Percentiles rank a stretch among this genome's conserved stretches.
phyloP scores from a whole-genome alignment of 2,888 invertebrate species.

The Arrhopalites spinosus region DNA sequence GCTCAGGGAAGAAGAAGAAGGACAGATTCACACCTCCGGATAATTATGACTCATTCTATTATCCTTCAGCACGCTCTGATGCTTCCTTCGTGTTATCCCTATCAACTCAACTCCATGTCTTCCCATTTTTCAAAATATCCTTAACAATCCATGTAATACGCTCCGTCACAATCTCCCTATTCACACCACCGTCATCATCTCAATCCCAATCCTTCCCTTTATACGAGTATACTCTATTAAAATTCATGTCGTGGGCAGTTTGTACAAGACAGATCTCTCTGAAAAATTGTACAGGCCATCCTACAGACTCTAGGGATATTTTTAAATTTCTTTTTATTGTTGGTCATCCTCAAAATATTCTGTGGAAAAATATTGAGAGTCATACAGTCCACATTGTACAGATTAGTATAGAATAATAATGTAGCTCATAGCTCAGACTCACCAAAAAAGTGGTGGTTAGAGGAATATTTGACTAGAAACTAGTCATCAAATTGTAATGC shows the following conservation, averaged over 20 bases:
- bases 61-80: conserved; percentile 21
- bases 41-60: conserved; percentile 37
- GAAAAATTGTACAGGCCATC: too few species aligned
- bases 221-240: too few species aligned
- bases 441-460: conserved; percentile 3
- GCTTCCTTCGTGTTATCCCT: conserved; percentile 19
- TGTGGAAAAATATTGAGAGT: too few species aligned
- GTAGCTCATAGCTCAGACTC: too few species aligned
- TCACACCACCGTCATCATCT: background rate
- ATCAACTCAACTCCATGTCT: conserved; percentile 1
- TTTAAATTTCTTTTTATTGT: too few species aligned
- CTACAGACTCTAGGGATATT: too few species aligned
- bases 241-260: too few species aligned
- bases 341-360: too few species aligned
- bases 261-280: too few species aligned
- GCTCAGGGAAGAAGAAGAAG: background rate
- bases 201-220: too few species aligned
- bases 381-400: too few species aligned
- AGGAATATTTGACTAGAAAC: background rate
- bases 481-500: conserved; percentile 13
- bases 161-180: background rate
- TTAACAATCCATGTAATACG: background rate
- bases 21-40: conserved; percentile 35
- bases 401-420: too few species aligned
- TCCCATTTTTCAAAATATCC: background rate